Evolutionary conservation across 2,113 vertebrate genomes (phyloP).

Genomic region (Todiramphus chloris): DNA sequence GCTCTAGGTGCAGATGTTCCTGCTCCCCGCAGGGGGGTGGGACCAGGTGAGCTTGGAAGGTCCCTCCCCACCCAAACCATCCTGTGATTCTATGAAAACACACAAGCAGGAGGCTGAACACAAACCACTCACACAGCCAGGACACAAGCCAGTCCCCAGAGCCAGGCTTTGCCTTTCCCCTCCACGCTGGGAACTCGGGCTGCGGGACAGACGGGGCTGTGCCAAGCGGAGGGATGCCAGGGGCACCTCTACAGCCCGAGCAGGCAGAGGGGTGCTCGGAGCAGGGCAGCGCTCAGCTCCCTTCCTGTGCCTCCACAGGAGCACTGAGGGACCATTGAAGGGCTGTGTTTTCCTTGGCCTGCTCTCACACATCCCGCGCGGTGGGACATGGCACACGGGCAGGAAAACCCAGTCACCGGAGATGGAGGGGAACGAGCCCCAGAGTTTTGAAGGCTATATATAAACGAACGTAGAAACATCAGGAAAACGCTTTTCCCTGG

Average conservation of each 20-base stretch:
- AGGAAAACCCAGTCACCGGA: slow-evolving; percentile 19
- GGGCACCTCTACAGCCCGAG: not conserved
- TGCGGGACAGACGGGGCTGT: not conserved
- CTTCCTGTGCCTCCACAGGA: not conserved
- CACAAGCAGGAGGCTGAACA: not conserved
- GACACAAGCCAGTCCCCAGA: not conserved
- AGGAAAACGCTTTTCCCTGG: not conserved
- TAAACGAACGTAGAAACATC: not conserved
- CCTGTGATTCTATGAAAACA: not conserved
- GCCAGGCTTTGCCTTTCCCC: not conserved
- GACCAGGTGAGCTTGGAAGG: too few relatives aligned
- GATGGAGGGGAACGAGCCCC: not conserved
- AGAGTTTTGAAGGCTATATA: not conserved
- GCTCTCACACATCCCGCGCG: not conserved
- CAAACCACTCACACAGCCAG: not conserved
- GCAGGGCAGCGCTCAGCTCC: not conserved
- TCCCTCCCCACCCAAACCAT: too few relatives aligned
- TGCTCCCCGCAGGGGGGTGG: not conserved
- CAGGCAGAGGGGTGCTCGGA: not conserved
- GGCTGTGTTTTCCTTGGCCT: slow-evolving; percentile 63
- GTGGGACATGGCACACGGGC: slow-evolving; percentile 1
- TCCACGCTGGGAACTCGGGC: not conserved
- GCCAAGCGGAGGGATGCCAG: not conserved
- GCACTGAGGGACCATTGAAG: slow-evolving; percentile 54
- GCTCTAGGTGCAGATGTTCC: not conserved